A percentile compares a stretch with the other conserved stretches of the same genome.
phyloP scores from a whole-genome alignment of 1,140 invertebrate genomes.

The Lepidurus packardi region DNA sequence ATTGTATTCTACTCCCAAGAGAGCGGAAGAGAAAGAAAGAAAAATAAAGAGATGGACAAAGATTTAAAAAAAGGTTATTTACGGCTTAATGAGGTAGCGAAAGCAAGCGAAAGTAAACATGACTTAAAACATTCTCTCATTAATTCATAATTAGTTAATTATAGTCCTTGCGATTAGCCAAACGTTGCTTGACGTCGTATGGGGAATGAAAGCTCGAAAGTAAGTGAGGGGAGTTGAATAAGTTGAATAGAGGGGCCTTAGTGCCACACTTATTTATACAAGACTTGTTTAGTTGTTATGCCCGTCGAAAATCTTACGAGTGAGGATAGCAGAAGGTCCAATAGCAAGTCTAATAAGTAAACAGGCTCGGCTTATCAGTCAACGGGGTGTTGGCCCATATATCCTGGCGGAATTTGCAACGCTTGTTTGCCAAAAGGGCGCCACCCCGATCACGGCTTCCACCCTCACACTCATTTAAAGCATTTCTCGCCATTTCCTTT shows the following conservation, averaged over 20 bases:
- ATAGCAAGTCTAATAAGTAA: conserved; percentile 15
- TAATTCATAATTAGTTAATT: too few species aligned
- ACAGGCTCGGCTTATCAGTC: conserved; percentile 14
- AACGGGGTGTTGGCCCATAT: conserved; percentile 20
- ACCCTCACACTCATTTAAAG: conserved; percentile 2
- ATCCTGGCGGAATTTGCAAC: conserved; percentile 21
- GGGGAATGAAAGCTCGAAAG: too few species aligned
- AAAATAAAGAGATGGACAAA: too few species aligned
- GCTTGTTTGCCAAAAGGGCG: conserved; percentile 17
- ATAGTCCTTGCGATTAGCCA: too few species aligned
- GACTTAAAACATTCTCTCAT: too few species aligned
- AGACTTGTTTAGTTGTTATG: background rate
- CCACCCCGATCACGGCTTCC: conserved; percentile 2
- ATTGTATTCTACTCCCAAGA: background rate
- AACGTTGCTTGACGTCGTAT: too few species aligned
- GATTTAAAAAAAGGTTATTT: too few species aligned
- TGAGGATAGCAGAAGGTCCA: background rate
- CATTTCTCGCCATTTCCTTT: conserved; percentile 20
- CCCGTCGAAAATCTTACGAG: background rate
- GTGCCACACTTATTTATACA: background rate
- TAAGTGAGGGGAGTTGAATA: too few species aligned
- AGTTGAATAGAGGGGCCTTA: too few species aligned
- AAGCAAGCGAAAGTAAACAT: too few species aligned
- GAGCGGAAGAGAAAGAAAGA: background rate
- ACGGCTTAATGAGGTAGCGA: too few species aligned